Evolutionary conservation across 1,140 invertebrate species (phyloP), one percentile per base, ranked within the genome.

Genomic region (Platorchestia sp.): DNA sequence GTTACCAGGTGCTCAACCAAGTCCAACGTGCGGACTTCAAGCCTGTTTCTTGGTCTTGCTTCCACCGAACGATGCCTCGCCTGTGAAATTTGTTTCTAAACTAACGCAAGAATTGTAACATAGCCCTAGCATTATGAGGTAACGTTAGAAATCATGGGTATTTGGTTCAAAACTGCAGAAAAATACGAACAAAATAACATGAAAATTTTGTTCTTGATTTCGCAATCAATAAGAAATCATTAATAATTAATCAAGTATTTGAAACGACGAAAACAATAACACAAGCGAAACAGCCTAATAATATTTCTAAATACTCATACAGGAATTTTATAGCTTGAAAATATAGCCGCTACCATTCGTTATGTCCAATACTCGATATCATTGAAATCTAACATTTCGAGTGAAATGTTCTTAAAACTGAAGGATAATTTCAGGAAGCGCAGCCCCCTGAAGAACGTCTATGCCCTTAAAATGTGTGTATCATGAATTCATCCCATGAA

Each of bases 1-100:
- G 91, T 45, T 93, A 93, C 91, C 43, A 93, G 91, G 91, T 93
- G 40, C 91, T 42, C 59, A 3, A 75, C 10, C n/a, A n/a, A n/a
- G n/a, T n/a, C n/a, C n/a, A 22, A 75, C 36, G 27, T 36, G 36
- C 27, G 59, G 10, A 36, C 59, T 27, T 75, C 27, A 36, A 75
- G 36, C 7, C 7, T 22, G 14, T 75, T 10, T 14, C 59, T 75
- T 36, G 27, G 14, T 75, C 59, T 27, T 27, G 36, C 27, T 22
- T 36, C 3, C 27, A n/a, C 10, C 27, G 27, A 75, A 10, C 27
- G 10, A 75, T 3, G 59, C 59, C 10, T 75, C 36, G 1, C 27
- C 7, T 75, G 27, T 75, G 59, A 75, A 22, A 75, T 22, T n/a
- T n/a, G 10, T 75, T 75, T 75, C 36, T 36, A 36, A 75, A 75